Percentiles rank a stretch among this genome's conserved stretches.
Evolutionary conservation across 1,140 invertebrate genomes (phyloP).

Genomic region (Batillaria attramentaria): DNA sequence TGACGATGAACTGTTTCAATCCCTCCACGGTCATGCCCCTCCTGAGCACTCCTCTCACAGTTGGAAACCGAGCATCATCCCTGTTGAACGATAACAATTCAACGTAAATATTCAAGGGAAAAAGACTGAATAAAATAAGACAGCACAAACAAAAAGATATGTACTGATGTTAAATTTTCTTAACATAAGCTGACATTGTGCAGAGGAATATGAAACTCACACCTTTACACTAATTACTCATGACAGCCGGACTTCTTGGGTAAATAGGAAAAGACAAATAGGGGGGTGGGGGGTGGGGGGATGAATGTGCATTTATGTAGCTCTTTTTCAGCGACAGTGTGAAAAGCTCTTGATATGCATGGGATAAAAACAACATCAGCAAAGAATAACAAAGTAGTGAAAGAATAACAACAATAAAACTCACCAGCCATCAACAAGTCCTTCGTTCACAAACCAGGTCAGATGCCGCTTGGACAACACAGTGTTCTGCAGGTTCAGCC

Average conservation of each 20-base stretch:
- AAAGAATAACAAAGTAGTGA: conserved; percentile 3
- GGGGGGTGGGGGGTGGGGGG: not conserved
- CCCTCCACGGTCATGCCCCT: conserved; percentile 98
- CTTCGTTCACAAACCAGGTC: conserved; percentile 96
- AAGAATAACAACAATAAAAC: conserved; percentile 51
- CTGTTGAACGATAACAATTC: conserved; percentile 71
- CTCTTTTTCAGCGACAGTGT: not conserved
- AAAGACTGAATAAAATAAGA: conserved; percentile 10
- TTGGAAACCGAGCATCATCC: conserved; percentile 99
- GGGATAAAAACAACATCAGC: not conserved
- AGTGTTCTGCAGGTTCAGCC: conserved; percentile 97
- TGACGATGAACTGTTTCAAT: conserved; percentile 96
- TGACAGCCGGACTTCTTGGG: no score
- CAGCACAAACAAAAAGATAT: not conserved
- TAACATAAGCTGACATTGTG: not conserved
- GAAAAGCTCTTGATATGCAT: not conserved
- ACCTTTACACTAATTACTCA: no score
- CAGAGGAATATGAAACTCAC: no score
- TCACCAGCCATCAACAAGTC: conserved; percentile 95
- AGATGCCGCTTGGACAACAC: conserved; percentile 97
- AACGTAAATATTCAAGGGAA: no score
- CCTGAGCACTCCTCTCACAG: conserved; percentile 95
- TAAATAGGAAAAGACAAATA: no score
- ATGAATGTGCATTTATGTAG: not conserved
- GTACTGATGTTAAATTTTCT: not conserved